Evolutionary conservation across 2,888 invertebrate genomes (phyloP), one percentile per base, ranked within the genome.

Genomic region (Luperina nickerlii): DNA sequence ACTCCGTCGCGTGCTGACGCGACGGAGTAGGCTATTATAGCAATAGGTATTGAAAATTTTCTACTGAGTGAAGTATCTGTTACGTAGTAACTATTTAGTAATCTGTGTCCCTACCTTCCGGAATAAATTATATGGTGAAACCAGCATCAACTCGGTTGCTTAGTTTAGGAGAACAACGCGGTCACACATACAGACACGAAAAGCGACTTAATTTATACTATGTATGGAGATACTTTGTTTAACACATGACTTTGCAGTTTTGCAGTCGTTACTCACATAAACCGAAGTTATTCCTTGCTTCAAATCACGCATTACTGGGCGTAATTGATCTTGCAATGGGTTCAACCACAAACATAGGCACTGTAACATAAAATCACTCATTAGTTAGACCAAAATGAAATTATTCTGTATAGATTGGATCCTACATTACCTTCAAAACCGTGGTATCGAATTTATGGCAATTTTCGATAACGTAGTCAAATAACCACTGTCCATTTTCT

Each of bases 391-490:
- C 27, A 48, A 60, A 20, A 62, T 0, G 0, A n/a, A 27, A 60
- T 38, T 57, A 32, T 42, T 42, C 11, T 54, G 5, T 18, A 51
- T 7, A 27, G 1, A 15, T 38, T 24, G 20, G 6, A 54, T 63
- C 18, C 15, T 13, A 67, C 2, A 24, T 90, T 93, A 97, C 98
- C 96, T 97, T 97, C 76, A 97, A 94, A 88, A 97, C 95, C 76
- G 93, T 95, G 32, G 95, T 96, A 89, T 97, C 97, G 80, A 97
- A 96, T 65, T 95, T 93, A 62, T 96, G 92, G 74, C 97, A 96
- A 85, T 97, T 97, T 57, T 96, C 95, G 57, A 95, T 93, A 45
- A 98, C 94, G 90, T 97, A 97, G 86, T 97, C 96, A 87, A 97
- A 95, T 0, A 97, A 89, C 96, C 96, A 94, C 90, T 97, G 95